These are phyloP conservation scores for Cochlearius cochlearius DNA, from an alignment of 2,113 vertebrate species.

Conservation along the genomic window DNA sequence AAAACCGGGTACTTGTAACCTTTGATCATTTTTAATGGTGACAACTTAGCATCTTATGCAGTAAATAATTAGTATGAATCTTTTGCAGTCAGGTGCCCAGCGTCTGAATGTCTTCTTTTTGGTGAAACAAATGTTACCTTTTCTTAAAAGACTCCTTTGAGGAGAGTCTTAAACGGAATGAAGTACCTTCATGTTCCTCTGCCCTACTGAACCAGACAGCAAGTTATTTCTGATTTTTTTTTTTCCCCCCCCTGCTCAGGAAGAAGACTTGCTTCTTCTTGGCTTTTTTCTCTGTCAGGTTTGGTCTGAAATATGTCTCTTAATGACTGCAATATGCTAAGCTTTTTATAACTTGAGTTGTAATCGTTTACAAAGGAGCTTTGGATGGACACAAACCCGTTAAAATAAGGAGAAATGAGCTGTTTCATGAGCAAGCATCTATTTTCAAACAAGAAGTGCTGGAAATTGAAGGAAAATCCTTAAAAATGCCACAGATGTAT, in stretches of 20 bases:
- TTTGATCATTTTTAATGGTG: not conserved
- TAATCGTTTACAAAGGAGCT: not conserved
- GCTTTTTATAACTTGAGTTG: not conserved
- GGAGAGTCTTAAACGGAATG: not conserved
- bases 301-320: not conserved
- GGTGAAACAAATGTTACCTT: not conserved
- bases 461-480: not conserved
- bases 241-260: not conserved
- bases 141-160: not conserved
- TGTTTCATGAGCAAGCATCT: not conserved
- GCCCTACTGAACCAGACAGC: not conserved
- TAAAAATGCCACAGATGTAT: not conserved
- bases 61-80: not conserved
- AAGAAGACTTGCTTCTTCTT: not conserved
- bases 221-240: not conserved
- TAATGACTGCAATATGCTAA: not conserved
- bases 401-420: not conserved
- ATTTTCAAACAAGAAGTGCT: not conserved
- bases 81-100: not conserved
- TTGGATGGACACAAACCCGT: not conserved
- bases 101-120: not conserved
- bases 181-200: not conserved
- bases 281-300: not conserved
- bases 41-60: not conserved
- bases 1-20: not conserved